A percentile compares a stretch with the other conserved stretches of the same genome.
Evolutionary conservation across 2,113 vertebrate species (phyloP).

Genomic region (Arothron firmamentum): DNA sequence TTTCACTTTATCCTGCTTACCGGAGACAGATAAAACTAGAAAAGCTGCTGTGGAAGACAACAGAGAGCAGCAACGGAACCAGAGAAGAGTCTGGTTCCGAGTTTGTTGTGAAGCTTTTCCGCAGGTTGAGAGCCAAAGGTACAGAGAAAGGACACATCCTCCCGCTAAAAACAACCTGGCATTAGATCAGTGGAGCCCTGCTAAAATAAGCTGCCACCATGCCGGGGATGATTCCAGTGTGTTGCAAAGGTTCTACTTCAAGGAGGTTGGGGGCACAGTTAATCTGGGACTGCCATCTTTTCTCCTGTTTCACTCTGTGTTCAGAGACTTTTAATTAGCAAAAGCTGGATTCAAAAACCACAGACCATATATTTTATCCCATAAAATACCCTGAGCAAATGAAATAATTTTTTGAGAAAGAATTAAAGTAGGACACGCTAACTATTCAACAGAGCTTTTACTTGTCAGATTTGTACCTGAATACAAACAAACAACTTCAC

Average conservation of each 20-base stretch:
- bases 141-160: slow-evolving; percentile 31
- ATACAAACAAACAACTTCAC: too few species aligned
- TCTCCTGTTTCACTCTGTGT: background rate
- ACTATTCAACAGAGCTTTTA: background rate
- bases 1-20: slow-evolving; percentile 7
- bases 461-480: background rate
- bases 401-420: too few species aligned
- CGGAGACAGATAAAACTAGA: too few species aligned
- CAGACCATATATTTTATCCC: too few species aligned
- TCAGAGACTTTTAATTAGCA: background rate
- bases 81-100: background rate
- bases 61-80: too few species aligned
- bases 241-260: slow-evolving; percentile 30
- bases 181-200: slow-evolving; percentile 31
- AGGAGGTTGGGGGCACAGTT: slow-evolving; percentile 1
- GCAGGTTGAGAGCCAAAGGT: slow-evolving; percentile 18
- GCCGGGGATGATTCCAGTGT: slow-evolving; percentile 27
- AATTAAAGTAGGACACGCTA: too few species aligned
- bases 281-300: slow-evolving; percentile 8
- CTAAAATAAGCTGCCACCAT: slow-evolving; percentile 26
- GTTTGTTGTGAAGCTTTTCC: background rate
- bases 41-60: too few species aligned
- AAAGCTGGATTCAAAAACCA: background rate
- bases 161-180: slow-evolving; percentile 30
- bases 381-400: too few species aligned